These are phyloP conservation scores for Lophius americanus DNA, from an alignment of 2,797 vertebrate genomes.

Conservation along the genomic window DNA sequence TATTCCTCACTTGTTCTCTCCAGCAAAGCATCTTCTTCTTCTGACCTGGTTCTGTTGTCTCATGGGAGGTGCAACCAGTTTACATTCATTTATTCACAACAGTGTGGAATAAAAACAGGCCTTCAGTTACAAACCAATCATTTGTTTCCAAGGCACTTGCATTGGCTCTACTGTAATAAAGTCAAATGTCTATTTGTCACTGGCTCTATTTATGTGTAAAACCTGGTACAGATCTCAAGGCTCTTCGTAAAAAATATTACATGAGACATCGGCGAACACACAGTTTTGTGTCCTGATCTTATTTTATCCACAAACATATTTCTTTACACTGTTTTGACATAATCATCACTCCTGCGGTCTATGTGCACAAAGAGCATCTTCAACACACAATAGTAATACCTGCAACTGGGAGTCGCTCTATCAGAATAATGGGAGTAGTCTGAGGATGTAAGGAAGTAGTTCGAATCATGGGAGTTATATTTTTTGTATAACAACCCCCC, in stretches of 20 bases:
- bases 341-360: background rate
- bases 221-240: constrained; percentile 4
- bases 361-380: background rate
- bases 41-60: constrained; percentile 40
- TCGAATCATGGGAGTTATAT: too few species aligned
- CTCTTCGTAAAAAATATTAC: constrained; percentile 11
- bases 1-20: constrained; percentile 9
- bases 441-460: too few species aligned
- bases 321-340: constrained; percentile 12
- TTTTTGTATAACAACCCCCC: too few species aligned
- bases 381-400: too few species aligned
- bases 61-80: constrained; percentile 56
- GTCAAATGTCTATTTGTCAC: background rate
- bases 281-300: background rate
- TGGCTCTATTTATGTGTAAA: background rate
- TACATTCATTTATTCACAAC: constrained; percentile 61
- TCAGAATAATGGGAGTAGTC: too few species aligned
- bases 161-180: constrained; percentile 13
- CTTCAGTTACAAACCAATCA: constrained; percentile 32
- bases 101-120: constrained; percentile 26
- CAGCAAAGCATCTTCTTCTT: constrained; percentile 48
- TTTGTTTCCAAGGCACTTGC: constrained; percentile 21
- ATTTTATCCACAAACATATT: constrained; percentile 2
- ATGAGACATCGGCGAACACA: constrained; percentile 9
- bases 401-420: too few species aligned